Conservation (phyloP, 2,797 vertebrate genomes). For the Tympanoctomys barrerae region DNA sequence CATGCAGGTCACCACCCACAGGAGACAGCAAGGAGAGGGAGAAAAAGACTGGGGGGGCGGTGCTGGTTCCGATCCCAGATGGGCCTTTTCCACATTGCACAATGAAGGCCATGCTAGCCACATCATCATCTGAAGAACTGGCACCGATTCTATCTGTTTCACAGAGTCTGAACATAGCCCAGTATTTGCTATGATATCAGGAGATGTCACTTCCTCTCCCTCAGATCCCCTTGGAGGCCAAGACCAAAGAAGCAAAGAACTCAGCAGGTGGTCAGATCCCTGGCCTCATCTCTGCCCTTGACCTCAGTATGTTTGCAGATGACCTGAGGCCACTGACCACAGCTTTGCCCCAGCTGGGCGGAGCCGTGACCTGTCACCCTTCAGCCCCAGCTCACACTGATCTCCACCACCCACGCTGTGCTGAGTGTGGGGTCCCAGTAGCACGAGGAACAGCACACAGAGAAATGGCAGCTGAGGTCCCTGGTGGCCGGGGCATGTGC, state of each 20-base stretch:
- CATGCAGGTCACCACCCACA: not conserved
- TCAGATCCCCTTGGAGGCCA: not conserved
- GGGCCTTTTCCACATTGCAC: not conserved
- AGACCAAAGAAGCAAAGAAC: not conserved
- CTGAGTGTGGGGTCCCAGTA: not conserved
- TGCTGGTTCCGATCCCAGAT: not conserved
- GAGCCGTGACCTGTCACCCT: not conserved
- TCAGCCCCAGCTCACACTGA: not conserved
- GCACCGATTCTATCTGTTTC: not conserved
- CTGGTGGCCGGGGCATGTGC: not conserved
- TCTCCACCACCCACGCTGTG: not conserved
- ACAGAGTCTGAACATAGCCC: not conserved
- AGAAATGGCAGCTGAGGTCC: not conserved
- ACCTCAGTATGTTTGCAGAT: conserved; percentile 30
- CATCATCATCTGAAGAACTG: not conserved
- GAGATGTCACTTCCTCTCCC: not conserved
- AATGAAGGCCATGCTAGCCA: not conserved
- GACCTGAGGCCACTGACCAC: conserved; percentile 50
- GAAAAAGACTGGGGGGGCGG: not conserved
- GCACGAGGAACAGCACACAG: not conserved
- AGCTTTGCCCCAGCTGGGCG: not conserved
- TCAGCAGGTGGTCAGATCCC: not conserved
- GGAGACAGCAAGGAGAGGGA: not conserved
- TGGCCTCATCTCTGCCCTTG: not conserved
- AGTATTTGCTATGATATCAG: not conserved